These are phyloP conservation scores for Origma solitaria DNA, from an alignment of 2,113 vertebrate genomes.

Conservation along the genomic window DNA sequence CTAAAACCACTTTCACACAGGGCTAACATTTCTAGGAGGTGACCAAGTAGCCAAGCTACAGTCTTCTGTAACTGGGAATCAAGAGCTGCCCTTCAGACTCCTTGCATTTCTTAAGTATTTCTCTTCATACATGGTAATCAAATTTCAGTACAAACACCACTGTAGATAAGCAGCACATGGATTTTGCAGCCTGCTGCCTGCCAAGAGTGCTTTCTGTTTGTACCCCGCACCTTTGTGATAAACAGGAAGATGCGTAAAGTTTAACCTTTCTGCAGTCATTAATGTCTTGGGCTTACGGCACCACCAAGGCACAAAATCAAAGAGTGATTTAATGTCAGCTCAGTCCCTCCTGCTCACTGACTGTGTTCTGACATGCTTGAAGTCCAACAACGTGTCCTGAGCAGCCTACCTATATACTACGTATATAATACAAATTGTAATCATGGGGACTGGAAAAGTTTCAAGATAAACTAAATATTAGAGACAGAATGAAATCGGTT, in stretches of 20 bases:
- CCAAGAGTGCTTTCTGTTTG: conserved; percentile 55
- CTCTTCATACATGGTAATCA: conserved; percentile 4
- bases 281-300: not conserved
- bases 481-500: not conserved
- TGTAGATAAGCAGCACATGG: conserved; percentile 28
- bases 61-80: not conserved
- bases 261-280: conserved; percentile 59
- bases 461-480: not conserved
- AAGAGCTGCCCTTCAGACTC: not conserved
- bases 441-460: not conserved
- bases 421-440: not conserved
- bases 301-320: conserved; percentile 1
- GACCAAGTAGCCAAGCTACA: not conserved
- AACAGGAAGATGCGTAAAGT: conserved; percentile 59
- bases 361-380: not conserved
- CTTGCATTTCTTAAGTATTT: not conserved
- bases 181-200: conserved; percentile 33
- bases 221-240: conserved; percentile 44
- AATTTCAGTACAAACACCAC: conserved; percentile 13
- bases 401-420: not conserved
- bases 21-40: not conserved
- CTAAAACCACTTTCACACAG: not conserved
- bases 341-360: not conserved
- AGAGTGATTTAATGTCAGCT: not conserved
- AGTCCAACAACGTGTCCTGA: not conserved